phyloP scores from a whole-genome alignment of 2,113 vertebrate genomes.

The Oncorhynchus gorbuscha region DNA sequence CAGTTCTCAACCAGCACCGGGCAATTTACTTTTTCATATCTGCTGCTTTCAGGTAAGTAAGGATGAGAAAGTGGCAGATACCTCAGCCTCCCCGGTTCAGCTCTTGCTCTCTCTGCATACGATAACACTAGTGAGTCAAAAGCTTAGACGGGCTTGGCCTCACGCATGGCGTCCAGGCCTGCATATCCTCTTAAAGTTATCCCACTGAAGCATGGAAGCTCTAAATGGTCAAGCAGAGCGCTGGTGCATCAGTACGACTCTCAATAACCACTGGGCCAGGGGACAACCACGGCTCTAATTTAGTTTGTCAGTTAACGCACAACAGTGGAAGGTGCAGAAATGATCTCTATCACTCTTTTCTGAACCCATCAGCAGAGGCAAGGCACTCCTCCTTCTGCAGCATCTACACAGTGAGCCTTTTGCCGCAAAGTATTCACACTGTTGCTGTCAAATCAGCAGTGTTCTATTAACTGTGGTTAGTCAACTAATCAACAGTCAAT shows the following conservation, averaged over 20 bases:
- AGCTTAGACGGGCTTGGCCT: neutral
- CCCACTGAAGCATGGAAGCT: conserved; percentile 33
- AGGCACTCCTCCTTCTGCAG: conserved; percentile 1
- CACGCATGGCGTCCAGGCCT: neutral
- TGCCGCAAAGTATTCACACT: neutral
- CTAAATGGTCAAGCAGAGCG: conserved; percentile 61
- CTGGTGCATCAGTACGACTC: conserved; percentile 38
- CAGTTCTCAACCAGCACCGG: neutral
- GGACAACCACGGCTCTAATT: conserved; percentile 20
- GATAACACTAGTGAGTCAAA: neutral
- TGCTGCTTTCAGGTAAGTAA: neutral
- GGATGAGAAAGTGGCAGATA: neutral
- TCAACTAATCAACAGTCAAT: conserved; percentile 32
- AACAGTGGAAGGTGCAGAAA: conserved; percentile 10
- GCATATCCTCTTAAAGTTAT: conserved; percentile 46
- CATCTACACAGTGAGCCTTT: neutral
- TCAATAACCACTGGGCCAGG: conserved; percentile 34
- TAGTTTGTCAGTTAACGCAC: conserved; percentile 25
- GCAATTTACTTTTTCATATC: neutral
- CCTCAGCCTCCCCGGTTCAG: neutral
- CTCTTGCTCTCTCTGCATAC: neutral
- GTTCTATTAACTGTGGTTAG: conserved; percentile 26
- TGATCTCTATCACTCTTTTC: neutral
- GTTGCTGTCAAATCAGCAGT: conserved; percentile 23
- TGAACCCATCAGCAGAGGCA: conserved; percentile 19